phyloP scores from a whole-genome alignment of 2,888 invertebrate species.

The Pantelozetes paolii region DNA sequence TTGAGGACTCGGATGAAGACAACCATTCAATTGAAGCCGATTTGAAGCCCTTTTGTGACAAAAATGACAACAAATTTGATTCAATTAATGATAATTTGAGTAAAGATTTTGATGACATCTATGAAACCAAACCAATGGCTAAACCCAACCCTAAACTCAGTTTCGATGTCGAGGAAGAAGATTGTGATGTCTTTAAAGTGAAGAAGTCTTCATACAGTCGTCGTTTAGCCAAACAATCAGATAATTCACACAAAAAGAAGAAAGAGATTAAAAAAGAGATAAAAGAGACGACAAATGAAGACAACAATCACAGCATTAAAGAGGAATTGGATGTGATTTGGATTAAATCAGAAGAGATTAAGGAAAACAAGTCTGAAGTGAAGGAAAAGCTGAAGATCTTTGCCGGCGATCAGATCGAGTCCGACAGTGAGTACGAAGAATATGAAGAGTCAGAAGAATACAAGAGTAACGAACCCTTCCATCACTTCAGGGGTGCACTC shows the following conservation, averaged over 20 bases:
- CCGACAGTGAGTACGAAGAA: slow-evolving; percentile 27
- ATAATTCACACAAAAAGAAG: slow-evolving; percentile 48
- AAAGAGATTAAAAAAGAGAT: slow-evolving; percentile 60
- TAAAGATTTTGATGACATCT: background rate
- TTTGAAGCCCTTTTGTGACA: slow-evolving; percentile 41
- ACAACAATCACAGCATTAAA: slow-evolving; percentile 32
- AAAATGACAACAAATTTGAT: slow-evolving; percentile 28
- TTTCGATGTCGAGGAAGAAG: slow-evolving; percentile 60
- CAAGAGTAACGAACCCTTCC: background rate
- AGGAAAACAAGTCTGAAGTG: background rate
- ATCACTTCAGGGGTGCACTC: slow-evolving; percentile 35
- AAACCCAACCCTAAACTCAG: slow-evolving; percentile 58
- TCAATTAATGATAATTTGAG: slow-evolving; percentile 48
- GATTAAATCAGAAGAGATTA: background rate
- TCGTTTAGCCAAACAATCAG: slow-evolving; percentile 53
- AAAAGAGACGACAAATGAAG: slow-evolving; percentile 23
- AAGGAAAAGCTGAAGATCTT: slow-evolving; percentile 25
- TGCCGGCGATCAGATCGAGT: slow-evolving; percentile 29
- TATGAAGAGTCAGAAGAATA: slow-evolving; percentile 15
- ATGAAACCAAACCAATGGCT: slow-evolving; percentile 41
- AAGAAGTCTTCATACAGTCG: slow-evolving; percentile 93
- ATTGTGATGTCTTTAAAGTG: slow-evolving; percentile 85
- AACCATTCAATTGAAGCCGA: slow-evolving; percentile 33
- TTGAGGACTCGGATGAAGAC: slow-evolving; percentile 52
- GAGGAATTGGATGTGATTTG: slow-evolving; percentile 6